Base-by-base conservation (phyloP, 23 tunicate genomes). In the Phallusia fumigata region DNA sequence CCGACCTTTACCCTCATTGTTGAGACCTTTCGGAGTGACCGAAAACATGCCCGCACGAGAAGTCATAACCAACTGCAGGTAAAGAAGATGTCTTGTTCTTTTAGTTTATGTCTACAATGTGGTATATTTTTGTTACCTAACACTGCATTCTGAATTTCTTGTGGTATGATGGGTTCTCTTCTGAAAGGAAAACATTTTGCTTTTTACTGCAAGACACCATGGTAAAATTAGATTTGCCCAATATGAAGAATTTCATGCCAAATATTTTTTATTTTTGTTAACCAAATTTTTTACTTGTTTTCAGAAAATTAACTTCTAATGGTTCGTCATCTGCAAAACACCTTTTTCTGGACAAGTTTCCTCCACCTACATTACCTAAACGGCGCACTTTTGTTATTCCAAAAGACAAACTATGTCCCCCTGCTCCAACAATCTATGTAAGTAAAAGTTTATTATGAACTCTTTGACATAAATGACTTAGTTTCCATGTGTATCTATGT, bases 361-460 rank as follows among this genome's bases (percentile, higher is more conserved):
- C 98, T 18, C 98, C 98, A 18, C 98, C 98, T 15, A 53, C 31
- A 30, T 45, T 82, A 73, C 91, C 98, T 30, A 65, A 75, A 50
- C 51, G 76, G 5, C 86, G 77, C 0, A 74, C 30, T 2, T 77
- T 36, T 0, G 52, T 36, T 5, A 80, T 79, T 31, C 58, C 91
- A 32, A 89, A 89, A 50, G 94, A 89, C 28, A 84, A 94, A 31
- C 83, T 94, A 0, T 74, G 90, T 36, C 98, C 98, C 74, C 86
- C 98, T 18, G 83, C 98, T 3, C 98, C 98, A 24, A 94, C 98
- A 22, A 89, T 94, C 30, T 94, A 94, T 77, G 94, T 89, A 28
- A 84, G 94, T 40, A 40, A 3, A 5, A 40, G 47, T 40, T 40
- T 40, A 10, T 10, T 40, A 10, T 40, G 10, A 40, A 40, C 10